Base-by-base conservation (phyloP, 2,113 vertebrate species). In the Ptychochromis oligacanthus region DNA sequence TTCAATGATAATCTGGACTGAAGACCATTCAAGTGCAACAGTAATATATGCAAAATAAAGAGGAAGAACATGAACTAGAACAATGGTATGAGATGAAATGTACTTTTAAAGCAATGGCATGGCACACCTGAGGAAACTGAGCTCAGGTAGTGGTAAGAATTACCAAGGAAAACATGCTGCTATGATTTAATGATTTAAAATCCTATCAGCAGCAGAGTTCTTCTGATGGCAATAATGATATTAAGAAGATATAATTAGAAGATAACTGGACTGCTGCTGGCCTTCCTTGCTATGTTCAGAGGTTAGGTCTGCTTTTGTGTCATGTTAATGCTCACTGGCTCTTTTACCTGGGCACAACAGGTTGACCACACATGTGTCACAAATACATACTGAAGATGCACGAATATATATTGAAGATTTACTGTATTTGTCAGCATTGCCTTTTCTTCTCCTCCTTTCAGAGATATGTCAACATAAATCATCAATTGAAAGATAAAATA, bases 111-210 rank as follows among this genome's bases (percentile, higher is more conserved):
- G n/a, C 22, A 59, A 4, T 26, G 46, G 36, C 11, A 65, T 49
- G 7, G 34, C 60, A 81, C 22, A 75, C 26, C 75, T 58, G 17
- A 74, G 11, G 14, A 84, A 84, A 79, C 49, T 28, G 40, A 80
- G 65, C 17, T 64, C 26, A 49, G 9, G 59, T 2, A 22, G 56
- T 49, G 22, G 34, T 18, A 24, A 60, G 61, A 81, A 65, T 83
- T 49, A n/a, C n/a, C n/a, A 60, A 70, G 17, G 40, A 62, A 59
- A 72, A 70, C 49, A 46, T 31, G 40, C 20, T 75, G 78, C 57
- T 79, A 56, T 65, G 55, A 57, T 64, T 65, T 58, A 36, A 22
- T 77, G 28, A 82, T 84, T 86, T 65, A 78, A 74, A 82, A 83
- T 74, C 18, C 38, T 61, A 81, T 79, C 64, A 81, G 86, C 79